Conservation (phyloP, 2,888 invertebrate species). For the Blera fallax region DNA sequence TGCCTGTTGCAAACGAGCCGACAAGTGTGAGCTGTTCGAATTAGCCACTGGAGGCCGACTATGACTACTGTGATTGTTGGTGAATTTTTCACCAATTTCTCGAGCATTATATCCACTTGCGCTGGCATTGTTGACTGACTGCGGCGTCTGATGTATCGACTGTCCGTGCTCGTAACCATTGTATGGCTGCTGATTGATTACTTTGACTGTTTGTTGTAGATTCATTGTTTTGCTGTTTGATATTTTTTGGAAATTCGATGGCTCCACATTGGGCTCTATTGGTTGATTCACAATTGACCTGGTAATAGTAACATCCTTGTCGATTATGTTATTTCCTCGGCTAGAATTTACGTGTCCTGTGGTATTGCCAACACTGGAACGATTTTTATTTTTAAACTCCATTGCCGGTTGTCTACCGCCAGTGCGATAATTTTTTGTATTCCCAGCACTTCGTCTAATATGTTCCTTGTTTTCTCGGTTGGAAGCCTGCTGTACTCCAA, state of each 20-base stretch:
- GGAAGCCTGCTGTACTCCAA: conserved; percentile 10
- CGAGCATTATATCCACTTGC: conserved; percentile 43
- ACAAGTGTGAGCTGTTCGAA: conserved; percentile 75
- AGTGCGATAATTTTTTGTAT: conserved; percentile 33
- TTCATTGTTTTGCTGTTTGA: conserved; percentile 17
- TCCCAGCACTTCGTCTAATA: conserved; percentile 21
- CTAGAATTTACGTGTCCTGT: conserved; percentile 30
- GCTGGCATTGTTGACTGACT: conserved; percentile 35
- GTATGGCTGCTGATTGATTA: conserved; percentile 40
- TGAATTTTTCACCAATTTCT: conserved; percentile 44
- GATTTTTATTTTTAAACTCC: conserved; percentile 80
- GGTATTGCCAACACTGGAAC: conserved; percentile 44
- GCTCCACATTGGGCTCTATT: conserved; percentile 17
- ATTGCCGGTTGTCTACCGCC: conserved; percentile 77
- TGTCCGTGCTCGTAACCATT: conserved; percentile 54
- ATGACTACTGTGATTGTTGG: conserved; percentile 37
- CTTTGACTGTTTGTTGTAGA: conserved; percentile 37
- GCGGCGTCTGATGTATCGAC: conserved; percentile 30
- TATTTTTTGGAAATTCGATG: conserved; percentile 45
- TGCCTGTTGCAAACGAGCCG: conserved; percentile 80
- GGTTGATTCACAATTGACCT: conserved; percentile 45
- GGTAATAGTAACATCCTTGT: conserved; percentile 41
- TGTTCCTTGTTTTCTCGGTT: conserved; percentile 55
- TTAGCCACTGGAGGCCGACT: conserved; percentile 4
- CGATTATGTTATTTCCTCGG: conserved; percentile 32